These are phyloP conservation scores for Microtus pennsylvanicus DNA, from an alignment of 2,113 vertebrate genomes.

Conservation along the genomic window DNA sequence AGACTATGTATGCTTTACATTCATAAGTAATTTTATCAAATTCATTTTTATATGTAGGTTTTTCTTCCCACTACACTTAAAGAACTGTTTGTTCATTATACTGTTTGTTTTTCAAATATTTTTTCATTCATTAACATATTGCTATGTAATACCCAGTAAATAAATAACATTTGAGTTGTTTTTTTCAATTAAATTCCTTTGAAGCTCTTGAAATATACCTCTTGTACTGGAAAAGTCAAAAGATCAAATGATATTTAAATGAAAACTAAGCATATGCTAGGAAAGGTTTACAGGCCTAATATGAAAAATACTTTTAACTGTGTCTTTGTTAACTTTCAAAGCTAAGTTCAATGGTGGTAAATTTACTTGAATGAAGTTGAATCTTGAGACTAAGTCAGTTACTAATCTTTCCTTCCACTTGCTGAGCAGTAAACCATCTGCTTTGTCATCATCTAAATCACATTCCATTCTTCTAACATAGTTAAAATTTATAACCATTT, in stretches of 20 bases:
- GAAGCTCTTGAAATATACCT: constrained; percentile 41
- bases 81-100: background rate
- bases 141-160: background rate
- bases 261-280: background rate
- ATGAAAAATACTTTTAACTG: constrained; percentile 30
- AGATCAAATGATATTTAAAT: constrained; percentile 14
- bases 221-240: background rate
- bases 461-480: constrained; percentile 70
- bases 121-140: background rate
- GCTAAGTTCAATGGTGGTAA: constrained; percentile 27
- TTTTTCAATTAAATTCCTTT: background rate
- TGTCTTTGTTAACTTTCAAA: constrained; percentile 22
- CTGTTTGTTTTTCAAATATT: constrained; percentile 7
- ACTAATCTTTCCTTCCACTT: constrained; percentile 53
- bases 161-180: background rate
- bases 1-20: background rate
- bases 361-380: constrained; percentile 30
- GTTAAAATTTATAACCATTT: constrained; percentile 59
- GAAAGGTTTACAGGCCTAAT: background rate
- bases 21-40: background rate
- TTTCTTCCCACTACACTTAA: constrained; percentile 12
- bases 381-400: constrained; percentile 51
- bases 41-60: constrained; percentile 23
- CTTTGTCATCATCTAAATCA: constrained; percentile 65
- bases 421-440: constrained; percentile 51